Evolutionary conservation across 2,888 invertebrate species (phyloP).

Genomic region (Ethmia dodecea): DNA sequence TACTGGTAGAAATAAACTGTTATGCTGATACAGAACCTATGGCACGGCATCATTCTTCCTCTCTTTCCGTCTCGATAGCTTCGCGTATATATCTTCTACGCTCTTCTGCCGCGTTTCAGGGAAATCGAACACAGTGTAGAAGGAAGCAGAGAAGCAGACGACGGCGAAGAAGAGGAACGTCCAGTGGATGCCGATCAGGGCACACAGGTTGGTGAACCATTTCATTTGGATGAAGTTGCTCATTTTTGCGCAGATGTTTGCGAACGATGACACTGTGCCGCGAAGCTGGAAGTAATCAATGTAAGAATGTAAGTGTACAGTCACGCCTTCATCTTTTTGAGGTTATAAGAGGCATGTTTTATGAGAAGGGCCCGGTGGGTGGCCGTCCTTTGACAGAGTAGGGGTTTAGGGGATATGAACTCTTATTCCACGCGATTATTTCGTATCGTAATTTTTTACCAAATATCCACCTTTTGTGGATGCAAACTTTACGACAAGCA

Average conservation of each 20-base stretch:
- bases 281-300: constrained; percentile 53
- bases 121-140: constrained; percentile 52
- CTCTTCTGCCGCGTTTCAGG: constrained; percentile 61
- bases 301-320: too few species aligned
- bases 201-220: constrained; percentile 59
- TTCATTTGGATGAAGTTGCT: constrained; percentile 68
- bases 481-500: too few species aligned
- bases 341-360: too few species aligned
- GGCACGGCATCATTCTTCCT: constrained; percentile 7
- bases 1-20: background rate
- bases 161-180: constrained; percentile 58
- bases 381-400: too few species aligned
- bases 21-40: background rate
- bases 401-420: too few species aligned
- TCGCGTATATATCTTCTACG: constrained; percentile 59
- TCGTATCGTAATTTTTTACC: too few species aligned
- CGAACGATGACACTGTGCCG: constrained; percentile 62
- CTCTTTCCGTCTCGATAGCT: constrained; percentile 29
- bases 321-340: too few species aligned
- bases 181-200: constrained; percentile 62
- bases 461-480: too few species aligned
- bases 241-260: constrained; percentile 62
- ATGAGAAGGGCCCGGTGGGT: too few species aligned
- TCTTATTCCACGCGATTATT: too few species aligned
- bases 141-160: constrained; percentile 50